A percentile compares a stretch with the other conserved stretches of the same genome.
phyloP scores from a whole-genome alignment of 1,140 invertebrate species.

The Neodiprion virginianus region DNA sequence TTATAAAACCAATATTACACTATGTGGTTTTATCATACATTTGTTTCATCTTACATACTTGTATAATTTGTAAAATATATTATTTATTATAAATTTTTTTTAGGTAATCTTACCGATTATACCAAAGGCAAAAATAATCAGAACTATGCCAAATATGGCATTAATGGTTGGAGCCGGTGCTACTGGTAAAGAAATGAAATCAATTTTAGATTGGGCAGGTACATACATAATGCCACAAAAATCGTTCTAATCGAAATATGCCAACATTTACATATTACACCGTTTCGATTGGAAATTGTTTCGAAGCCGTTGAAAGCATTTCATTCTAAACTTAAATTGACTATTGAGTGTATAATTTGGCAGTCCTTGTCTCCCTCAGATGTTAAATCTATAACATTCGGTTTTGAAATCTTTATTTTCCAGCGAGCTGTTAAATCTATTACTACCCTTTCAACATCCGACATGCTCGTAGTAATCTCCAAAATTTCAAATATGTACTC shows the following conservation, averaged over 20 bases:
- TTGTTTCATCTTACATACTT: background rate
- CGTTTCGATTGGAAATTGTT: background rate
- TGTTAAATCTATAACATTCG: constrained; percentile 66
- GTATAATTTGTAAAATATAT: background rate
- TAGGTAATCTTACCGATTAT: background rate
- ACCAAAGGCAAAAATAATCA: constrained; percentile 8
- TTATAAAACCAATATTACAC: background rate
- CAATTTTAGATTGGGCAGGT: too few relatives aligned
- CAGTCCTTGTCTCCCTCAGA: constrained; percentile 62
- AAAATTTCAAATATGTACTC: constrained; percentile 97
- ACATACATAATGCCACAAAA: too few relatives aligned
- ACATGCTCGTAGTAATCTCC: constrained; percentile 76
- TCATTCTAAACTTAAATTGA: too few relatives aligned
- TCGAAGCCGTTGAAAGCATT: background rate
- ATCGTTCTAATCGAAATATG: background rate
- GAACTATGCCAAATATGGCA: background rate
- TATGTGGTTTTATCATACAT: background rate
- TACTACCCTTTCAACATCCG: constrained; percentile 92
- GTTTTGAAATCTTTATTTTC: constrained; percentile 75
- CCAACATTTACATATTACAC: too few relatives aligned
- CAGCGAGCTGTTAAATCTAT: constrained; percentile 93
- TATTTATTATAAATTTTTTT: background rate
- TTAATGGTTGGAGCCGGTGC: constrained; percentile 4
- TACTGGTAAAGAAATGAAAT: background rate
- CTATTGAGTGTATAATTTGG: background rate